A percentile compares a stretch with the other conserved stretches of the same genome.
These are phyloP conservation scores for Enteromius treurensis DNA, from an alignment of 2,797 vertebrate species.

Conservation along the genomic window DNA sequence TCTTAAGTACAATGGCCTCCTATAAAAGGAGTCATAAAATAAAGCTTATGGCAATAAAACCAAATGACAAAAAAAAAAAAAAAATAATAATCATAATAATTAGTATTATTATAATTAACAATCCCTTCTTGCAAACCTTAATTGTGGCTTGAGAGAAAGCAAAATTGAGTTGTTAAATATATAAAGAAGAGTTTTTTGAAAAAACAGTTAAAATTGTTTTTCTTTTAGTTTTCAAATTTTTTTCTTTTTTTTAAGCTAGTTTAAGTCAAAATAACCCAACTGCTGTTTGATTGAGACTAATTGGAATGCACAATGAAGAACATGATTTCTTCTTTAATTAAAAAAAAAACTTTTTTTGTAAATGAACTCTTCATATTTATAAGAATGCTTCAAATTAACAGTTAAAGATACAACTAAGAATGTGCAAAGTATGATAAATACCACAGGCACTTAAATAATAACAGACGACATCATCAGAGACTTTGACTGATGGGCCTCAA, in stretches of 20 bases:
- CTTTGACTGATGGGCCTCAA: constrained; percentile 61
- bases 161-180: not conserved
- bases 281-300: no score
- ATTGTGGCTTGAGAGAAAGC: not conserved
- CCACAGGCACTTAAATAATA: not conserved
- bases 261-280: no score
- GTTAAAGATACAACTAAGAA: not conserved
- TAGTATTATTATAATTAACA: not conserved
- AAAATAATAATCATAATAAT: not conserved
- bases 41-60: not conserved
- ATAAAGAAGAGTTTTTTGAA: no score
- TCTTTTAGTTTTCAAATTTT: no score
- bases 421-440: constrained; percentile 6
- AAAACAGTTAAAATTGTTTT: no score
- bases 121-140: not conserved
- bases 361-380: not conserved
- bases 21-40: not conserved
- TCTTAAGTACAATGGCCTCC: not conserved
- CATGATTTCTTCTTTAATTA: no score
- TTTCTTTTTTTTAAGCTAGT: no score
- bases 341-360: no score
- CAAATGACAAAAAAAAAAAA: not conserved
- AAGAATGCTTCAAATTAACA: not conserved
- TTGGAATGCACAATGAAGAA: no score
- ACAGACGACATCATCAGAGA: constrained; percentile 38